Evolutionary conservation across 2,888 invertebrate genomes (phyloP).

Genomic region (Strigamia transsilvanica): DNA sequence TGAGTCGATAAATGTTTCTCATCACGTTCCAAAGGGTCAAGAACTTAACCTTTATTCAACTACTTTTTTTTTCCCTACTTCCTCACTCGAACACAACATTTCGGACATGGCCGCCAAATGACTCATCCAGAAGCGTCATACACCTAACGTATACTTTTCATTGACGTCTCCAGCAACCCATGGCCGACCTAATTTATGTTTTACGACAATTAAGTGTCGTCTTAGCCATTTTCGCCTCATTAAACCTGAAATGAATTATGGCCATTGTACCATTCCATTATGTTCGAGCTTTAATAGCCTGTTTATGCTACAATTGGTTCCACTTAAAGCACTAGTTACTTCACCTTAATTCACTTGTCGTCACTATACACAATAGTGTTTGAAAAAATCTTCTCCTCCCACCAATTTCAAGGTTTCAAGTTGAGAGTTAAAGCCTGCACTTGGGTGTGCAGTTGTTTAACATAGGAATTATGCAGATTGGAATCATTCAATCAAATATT

Average conservation of each 20-base stretch:
- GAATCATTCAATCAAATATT: not conserved
- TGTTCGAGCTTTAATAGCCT: not conserved
- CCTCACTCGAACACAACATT: conserved; percentile 3
- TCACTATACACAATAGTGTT: not conserved
- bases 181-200: not conserved
- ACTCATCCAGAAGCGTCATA: not conserved
- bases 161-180: not conserved
- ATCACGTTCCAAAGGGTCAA: conserved; percentile 5
- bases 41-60: conserved; percentile 1
- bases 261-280: not conserved
- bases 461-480: conserved; percentile 2
- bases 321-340: not conserved
- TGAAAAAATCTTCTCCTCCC: not conserved
- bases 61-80: conserved; percentile 14
- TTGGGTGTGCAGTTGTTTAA: not conserved
- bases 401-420: not conserved
- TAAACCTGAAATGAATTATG: not conserved
- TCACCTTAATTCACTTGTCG: conserved; percentile 10
- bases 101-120: conserved; percentile 29
- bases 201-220: conserved; percentile 14
- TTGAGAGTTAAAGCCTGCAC: not conserved
- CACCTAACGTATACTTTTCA: not conserved
- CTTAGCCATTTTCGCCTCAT: not conserved
- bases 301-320: conserved; percentile 9
- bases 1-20: not conserved